Conservation (phyloP, 1,140 invertebrate species). For the Trichonephila clavipes region DNA sequence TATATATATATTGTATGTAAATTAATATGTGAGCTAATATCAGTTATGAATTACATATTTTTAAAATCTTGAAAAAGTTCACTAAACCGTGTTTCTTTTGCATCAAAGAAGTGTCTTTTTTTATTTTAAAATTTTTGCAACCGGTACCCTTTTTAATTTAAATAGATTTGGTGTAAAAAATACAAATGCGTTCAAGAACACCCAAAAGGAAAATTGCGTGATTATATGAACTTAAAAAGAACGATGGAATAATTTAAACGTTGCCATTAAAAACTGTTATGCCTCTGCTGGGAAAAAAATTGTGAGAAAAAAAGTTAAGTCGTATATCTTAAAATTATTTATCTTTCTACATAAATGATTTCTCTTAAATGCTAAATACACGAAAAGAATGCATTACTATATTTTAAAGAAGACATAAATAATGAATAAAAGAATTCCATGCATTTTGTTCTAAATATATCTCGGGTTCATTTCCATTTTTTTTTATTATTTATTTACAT, state of each 20-base stretch:
- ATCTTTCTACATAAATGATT: not conserved
- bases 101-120: too few species aligned
- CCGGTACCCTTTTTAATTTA: not conserved
- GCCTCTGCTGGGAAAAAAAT: not conserved
- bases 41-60: too few species aligned
- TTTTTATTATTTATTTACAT: not conserved
- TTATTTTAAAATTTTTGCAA: too few species aligned
- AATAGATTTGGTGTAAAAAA: not conserved
- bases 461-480: not conserved
- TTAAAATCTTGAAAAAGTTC: too few species aligned
- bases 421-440: not conserved
- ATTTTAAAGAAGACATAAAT: constrained; percentile 18
- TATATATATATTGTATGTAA: too few species aligned
- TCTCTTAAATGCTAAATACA: not conserved
- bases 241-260: not conserved
- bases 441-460: not conserved
- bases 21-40: too few species aligned
- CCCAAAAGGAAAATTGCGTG: not conserved
- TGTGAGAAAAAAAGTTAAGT: not conserved
- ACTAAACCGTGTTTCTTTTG: too few species aligned
- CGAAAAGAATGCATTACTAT: not conserved
- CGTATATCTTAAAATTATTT: not conserved
- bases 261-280: not conserved
- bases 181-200: not conserved
- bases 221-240: not conserved